A percentile compares a stretch with the other conserved stretches of the same genome.
Conservation (phyloP, 2,113 vertebrate species). For the Progne subis region DNA sequence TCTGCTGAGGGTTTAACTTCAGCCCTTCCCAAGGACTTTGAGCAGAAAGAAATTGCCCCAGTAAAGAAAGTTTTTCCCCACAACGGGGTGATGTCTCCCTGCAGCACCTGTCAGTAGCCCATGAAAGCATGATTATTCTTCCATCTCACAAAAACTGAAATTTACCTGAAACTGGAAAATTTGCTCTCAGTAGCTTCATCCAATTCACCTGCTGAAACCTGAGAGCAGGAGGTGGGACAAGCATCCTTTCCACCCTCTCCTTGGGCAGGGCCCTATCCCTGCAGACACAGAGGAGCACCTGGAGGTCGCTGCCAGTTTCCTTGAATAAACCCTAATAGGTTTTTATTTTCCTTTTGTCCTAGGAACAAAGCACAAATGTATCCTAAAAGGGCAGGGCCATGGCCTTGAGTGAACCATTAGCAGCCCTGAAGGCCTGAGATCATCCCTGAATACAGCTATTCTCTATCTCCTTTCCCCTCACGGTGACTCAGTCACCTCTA, state of each 20-base stretch:
- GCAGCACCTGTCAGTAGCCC: background rate
- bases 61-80: background rate
- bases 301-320: background rate
- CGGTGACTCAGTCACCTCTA: background rate
- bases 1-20: background rate
- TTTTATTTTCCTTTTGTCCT: background rate
- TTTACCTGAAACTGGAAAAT: background rate
- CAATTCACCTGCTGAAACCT: background rate
- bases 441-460: background rate
- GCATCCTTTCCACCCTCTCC: background rate
- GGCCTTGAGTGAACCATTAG: background rate
- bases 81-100: background rate
- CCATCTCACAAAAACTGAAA: background rate
- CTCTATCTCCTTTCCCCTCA: background rate
- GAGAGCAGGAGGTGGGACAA: background rate
- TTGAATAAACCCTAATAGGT: background rate
- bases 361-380: background rate
- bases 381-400: background rate
- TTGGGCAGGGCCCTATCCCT: accelerated
- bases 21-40: background rate
- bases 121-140: background rate
- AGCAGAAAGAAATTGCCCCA: background rate
- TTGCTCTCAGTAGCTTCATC: background rate
- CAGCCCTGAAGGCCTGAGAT: background rate
- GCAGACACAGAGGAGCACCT: background rate